phyloP scores from a whole-genome alignment of 1,140 invertebrate species.

The Zophobas atratus region DNA sequence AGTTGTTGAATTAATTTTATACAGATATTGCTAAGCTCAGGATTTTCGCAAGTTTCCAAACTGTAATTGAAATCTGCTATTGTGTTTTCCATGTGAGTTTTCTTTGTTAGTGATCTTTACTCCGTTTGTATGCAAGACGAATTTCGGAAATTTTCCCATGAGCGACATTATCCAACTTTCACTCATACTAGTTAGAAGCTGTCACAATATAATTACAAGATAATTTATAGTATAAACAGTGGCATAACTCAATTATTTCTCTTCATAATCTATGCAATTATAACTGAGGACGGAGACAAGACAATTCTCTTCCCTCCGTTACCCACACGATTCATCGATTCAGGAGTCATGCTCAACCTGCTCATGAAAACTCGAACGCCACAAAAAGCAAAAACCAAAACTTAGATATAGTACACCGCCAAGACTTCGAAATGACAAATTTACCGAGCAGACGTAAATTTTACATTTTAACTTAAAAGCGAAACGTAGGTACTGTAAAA shows the following conservation, averaged over 20 bases:
- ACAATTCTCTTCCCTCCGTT: conserved; percentile 4
- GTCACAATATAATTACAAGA: conserved; percentile 49
- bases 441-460: no score
- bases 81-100: conserved; percentile 6
- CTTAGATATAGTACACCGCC: background rate
- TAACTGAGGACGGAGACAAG: conserved; percentile 23
- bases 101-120: conserved; percentile 15
- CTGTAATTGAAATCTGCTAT: conserved; percentile 32
- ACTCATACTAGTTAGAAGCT: conserved; percentile 46
- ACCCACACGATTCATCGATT: conserved; percentile 35
- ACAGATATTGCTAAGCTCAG: conserved; percentile 4
- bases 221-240: conserved; percentile 47
- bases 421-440: no score
- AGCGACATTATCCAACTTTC: conserved; percentile 44
- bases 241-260: conserved; percentile 45
- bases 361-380: conserved; percentile 14
- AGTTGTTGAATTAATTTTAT: conserved; percentile 27
- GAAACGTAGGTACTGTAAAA: no score
- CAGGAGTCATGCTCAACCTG: conserved; percentile 7
- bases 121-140: conserved; percentile 17
- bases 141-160: conserved; percentile 27
- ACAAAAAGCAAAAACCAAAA: conserved; percentile 17
- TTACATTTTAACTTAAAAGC: background rate
- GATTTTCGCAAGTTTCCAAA: background rate
- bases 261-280: conserved; percentile 48